phyloP scores from a whole-genome alignment of 1,140 invertebrate species.

The Cyphomyrmex costatus region DNA sequence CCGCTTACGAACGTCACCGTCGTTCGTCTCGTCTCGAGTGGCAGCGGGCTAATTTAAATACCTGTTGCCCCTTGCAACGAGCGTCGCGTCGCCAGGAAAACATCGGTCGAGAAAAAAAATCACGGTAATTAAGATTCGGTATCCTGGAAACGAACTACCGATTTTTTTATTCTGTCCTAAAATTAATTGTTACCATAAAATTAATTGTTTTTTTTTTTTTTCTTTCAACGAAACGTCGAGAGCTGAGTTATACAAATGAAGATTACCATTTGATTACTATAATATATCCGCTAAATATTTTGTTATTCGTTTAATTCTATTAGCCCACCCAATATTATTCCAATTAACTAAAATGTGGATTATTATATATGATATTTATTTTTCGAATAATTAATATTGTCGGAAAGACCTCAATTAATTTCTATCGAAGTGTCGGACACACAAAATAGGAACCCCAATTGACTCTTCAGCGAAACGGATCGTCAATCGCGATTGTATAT shows the following conservation, averaged over 20 bases:
- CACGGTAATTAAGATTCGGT: constrained; percentile 25
- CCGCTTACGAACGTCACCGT: constrained; percentile 5
- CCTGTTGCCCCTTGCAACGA: constrained; percentile 73
- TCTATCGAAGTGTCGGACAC: too few relatives aligned
- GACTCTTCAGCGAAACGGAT: not conserved
- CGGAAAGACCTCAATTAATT: not conserved
- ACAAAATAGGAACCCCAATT: not conserved
- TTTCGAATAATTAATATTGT: not conserved
- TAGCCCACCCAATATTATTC: not conserved
- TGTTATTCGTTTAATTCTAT: not conserved
- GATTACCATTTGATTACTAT: not conserved
- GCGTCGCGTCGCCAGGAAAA: not conserved
- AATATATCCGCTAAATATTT: not conserved
- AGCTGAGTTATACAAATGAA: not conserved
- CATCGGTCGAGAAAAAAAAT: constrained; percentile 27
- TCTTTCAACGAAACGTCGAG: not conserved
- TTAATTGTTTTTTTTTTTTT: not conserved
- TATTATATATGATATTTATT: not conserved
- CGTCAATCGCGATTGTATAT: constrained; percentile 26
- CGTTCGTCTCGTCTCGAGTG: constrained; percentile 65
- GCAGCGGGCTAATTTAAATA: constrained; percentile 72
- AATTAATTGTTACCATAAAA: not conserved
- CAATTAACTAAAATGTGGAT: not conserved
- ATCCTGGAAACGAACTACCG: not conserved
- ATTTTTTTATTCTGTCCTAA: not conserved